These are phyloP conservation scores for Agonopterix subpropinquella DNA, from an alignment of 2,888 invertebrate species.

Conservation along the genomic window DNA sequence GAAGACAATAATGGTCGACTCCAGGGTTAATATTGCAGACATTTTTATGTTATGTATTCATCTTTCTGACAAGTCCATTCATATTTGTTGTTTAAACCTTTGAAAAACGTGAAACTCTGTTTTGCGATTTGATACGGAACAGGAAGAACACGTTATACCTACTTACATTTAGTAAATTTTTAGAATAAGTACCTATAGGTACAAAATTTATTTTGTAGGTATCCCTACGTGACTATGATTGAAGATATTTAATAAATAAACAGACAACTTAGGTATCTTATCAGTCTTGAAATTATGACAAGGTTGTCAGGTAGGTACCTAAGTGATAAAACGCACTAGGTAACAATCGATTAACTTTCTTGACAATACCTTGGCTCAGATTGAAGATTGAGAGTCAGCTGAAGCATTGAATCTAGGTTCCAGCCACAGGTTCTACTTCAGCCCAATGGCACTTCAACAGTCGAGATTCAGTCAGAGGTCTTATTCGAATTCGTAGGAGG, in stretches of 20 bases:
- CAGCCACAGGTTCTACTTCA: too few species aligned
- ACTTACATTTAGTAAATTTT: background rate
- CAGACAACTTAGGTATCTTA: slow-evolving; percentile 6
- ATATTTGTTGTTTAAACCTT: too few species aligned
- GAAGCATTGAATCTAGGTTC: too few species aligned
- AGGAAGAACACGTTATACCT: background rate
- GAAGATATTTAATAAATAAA: slow-evolving; percentile 6
- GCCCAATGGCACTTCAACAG: too few species aligned
- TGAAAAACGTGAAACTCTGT: too few species aligned
- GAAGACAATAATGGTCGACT: too few species aligned
- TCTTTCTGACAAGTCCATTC: too few species aligned
- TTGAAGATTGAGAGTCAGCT: too few species aligned
- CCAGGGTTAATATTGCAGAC: too few species aligned
- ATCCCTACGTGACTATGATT: slow-evolving; percentile 4
- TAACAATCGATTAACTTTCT: slow-evolving; percentile 9
- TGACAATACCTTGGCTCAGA: background rate
- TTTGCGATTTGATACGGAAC: background rate
- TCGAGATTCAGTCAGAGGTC: too few species aligned
- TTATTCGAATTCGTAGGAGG: too few species aligned
- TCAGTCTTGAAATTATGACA: slow-evolving; percentile 12
- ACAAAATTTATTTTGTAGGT: background rate
- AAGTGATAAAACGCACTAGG: slow-evolving; percentile 19
- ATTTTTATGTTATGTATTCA: too few species aligned
- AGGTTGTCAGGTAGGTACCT: slow-evolving; percentile 20
- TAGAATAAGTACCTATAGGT: background rate